Evolutionary conservation across 2,797 vertebrate species (phyloP), one percentile per base, ranked within the genome.

Genomic region (Peromyscus aztecus): DNA sequence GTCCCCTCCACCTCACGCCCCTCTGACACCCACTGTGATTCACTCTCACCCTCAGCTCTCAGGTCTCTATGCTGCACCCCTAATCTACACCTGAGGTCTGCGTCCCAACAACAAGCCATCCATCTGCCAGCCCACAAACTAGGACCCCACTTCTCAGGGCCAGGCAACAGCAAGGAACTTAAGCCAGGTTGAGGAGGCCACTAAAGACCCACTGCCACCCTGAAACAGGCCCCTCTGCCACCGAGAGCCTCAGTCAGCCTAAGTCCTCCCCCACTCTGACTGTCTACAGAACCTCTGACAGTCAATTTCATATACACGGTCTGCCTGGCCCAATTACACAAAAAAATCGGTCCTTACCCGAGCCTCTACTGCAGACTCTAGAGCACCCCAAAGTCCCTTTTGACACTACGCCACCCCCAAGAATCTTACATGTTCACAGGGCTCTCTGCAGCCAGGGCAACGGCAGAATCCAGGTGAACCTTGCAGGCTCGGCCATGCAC

Each of bases 401-500:
- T 21, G 82, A 55, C 1, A 55, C 46, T 13, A 43, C 5, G 59
- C 31, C 5, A n/a, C 2, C 21, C 55, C 4, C 17, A 12, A 43
- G 13, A 31, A 49, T 63, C 99, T 99, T 96, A 99, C 99, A 99
- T 99, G 98, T 99, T 99, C 90, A 99, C 99, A 0, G 99, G 99
- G 92, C 99, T 99, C 98, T 99, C 99, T 13, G 99, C 99, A 0
- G 99, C 99, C 93, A 99, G 94, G 0, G 99, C 99, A 4, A 99
- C 99, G 0, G 99, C 99, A 2, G 99, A 99, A 98, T 99, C 99
- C 97, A 99, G 98, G 94, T 99, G 99, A 69, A 99, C 99, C 98
- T 99, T 99, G 97, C 99, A 99, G n/a, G 99, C 99, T n/a, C 99
- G 98, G 52, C 99, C 99, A 4, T 99, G 99, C n/a, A 99, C 99